Percentiles rank a stretch among this genome's conserved stretches.
These are phyloP conservation scores for Tetrax tetrax DNA, from an alignment of 2,113 vertebrate genomes.

Conservation along the genomic window DNA sequence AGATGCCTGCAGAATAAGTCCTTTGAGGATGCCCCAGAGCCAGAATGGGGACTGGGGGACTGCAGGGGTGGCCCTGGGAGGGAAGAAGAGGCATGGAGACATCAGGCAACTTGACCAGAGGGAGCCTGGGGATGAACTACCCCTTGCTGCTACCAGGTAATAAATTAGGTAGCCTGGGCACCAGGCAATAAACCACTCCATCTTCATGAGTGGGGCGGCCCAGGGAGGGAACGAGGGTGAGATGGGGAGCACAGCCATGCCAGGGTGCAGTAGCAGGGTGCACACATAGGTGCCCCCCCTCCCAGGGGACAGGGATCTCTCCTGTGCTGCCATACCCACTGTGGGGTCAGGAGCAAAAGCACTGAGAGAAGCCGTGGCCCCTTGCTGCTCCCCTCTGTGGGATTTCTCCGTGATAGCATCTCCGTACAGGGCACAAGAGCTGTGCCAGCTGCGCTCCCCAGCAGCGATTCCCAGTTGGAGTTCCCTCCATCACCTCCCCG, in stretches of 20 bases:
- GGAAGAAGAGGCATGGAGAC: background rate
- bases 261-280: too few species aligned
- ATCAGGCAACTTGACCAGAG: background rate
- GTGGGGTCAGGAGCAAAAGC: background rate
- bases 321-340: background rate
- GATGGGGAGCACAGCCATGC: background rate
- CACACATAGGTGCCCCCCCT: background rate
- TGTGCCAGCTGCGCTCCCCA: background rate
- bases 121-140: background rate
- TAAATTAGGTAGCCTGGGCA: background rate
- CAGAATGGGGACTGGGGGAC: background rate
- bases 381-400: background rate
- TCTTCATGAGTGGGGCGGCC: too few species aligned
- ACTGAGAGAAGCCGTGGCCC: rapidly evolving
- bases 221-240: background rate
- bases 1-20: background rate
- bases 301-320: background rate
- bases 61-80: background rate
- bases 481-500: background rate
- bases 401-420: background rate
- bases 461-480: background rate
- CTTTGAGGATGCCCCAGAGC: background rate
- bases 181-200: background rate
- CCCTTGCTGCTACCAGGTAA: background rate
- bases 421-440: rapidly evolving